Base-by-base conservation (phyloP, 2,113 vertebrate genomes). In the Lathamus discolor region DNA sequence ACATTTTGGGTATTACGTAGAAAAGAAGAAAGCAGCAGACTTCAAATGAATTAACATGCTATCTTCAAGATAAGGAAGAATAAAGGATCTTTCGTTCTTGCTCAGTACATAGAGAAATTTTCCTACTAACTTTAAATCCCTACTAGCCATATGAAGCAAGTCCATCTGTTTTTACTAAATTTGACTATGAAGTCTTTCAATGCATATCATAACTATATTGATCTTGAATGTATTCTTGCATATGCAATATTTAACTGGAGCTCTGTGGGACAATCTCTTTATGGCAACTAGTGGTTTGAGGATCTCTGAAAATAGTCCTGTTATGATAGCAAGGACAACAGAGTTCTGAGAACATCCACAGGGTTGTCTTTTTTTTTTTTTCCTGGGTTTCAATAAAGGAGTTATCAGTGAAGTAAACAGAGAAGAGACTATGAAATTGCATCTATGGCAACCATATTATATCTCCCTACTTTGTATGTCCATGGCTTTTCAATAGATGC, bases 381-480 rank as follows among this genome's bases (percentile, higher is more conserved):
- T 5, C 5, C 39, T 66, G 33, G 33, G 63, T 88, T 92, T 90
- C 69, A 78, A 78, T 69, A 86, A 93, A 83, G 17, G 31, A 86
- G 64, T 90, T 90, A 86, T 64, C 83, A 92, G 64, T 61, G 64
- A 76, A 94, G 55, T 72, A 93, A 92, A 92, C 48, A 92, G n/a
- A 85, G 46, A 86, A 74, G 17, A 63, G 64, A 85, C 66, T 68
- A 92, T 33, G 48, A 88, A 93, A 95, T 88, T 92, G 94, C 95
- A 92, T 86, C 92, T 96, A 95, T 95, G 75, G 90, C 69, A 96
- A 96, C 88, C 68, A 93, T 86, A 88, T 90, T 92, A 27, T 35
- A 68, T 52, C 74, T 61, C 69, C 63, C 23, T 33, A 37, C 59
- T 88, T 88, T 48, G 37, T 55, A 33, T 17, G 8, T 28, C 46